phyloP scores from a whole-genome alignment of 2,113 vertebrate species.

The Cyprinodon brontotheroides region DNA sequence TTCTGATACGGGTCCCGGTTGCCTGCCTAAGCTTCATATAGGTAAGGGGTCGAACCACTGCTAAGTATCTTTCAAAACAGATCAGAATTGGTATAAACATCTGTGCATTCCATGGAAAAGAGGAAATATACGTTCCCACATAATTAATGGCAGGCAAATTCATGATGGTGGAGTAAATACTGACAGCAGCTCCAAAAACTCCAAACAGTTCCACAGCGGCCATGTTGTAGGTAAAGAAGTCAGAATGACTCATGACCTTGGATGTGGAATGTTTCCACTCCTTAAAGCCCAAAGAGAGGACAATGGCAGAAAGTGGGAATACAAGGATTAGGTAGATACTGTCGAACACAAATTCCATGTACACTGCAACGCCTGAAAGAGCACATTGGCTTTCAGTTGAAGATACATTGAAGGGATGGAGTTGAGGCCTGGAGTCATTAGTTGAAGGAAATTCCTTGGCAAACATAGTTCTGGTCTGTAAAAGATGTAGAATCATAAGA shows the following conservation, averaged over 20 bases:
- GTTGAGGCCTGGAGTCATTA: not conserved
- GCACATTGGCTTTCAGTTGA: not conserved
- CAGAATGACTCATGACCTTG: not conserved
- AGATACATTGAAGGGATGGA: not conserved
- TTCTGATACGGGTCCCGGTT: not conserved
- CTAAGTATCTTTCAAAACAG: slow-evolving; percentile 1
- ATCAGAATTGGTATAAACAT: not conserved
- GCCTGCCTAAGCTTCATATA: not conserved
- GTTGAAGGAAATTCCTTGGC: not conserved
- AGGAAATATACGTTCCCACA: not conserved
- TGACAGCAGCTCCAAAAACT: not conserved
- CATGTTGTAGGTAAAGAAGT: slow-evolving; percentile 33
- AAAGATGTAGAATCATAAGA: not conserved
- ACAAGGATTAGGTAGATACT: not conserved
- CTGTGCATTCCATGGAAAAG: not conserved
- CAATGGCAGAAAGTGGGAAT: slow-evolving; percentile 6
- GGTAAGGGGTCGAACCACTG: slow-evolving; percentile 1
- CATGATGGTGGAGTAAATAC: not conserved
- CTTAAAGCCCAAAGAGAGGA: slow-evolving; percentile 20
- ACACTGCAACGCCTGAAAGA: too few relatives aligned
- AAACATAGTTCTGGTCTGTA: slow-evolving; percentile 5
- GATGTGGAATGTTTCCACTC: not conserved
- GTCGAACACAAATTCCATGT: not conserved
- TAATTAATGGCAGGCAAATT: too few relatives aligned
- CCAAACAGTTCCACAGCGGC: not conserved